phyloP scores from a whole-genome alignment of 2,113 vertebrate species.

The Odontesthes bonariensis region DNA sequence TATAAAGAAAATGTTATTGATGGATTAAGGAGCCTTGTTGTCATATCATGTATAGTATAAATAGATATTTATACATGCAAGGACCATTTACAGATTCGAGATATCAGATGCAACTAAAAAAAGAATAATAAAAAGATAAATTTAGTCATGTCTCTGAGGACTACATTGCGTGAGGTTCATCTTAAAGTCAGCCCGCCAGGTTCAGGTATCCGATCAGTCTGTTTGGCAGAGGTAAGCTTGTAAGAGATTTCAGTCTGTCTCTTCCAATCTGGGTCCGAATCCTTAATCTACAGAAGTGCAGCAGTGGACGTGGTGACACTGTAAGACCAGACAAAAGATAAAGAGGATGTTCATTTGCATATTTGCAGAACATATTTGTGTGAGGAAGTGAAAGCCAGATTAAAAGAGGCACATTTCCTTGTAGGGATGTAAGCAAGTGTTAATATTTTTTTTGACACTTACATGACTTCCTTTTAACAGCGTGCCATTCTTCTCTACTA shows the following conservation, averaged over 20 bases:
- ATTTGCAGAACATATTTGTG: not conserved
- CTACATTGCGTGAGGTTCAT: slow-evolving; percentile 28
- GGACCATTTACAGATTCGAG: slow-evolving; percentile 44
- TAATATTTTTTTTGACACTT: slow-evolving; percentile 50
- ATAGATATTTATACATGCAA: slow-evolving; percentile 61
- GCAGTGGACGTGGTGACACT: slow-evolving; percentile 91
- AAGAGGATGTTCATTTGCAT: not conserved
- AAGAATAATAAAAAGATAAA: slow-evolving; percentile 44
- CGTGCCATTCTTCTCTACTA: slow-evolving; percentile 89
- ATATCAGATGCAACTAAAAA: slow-evolving; percentile 42
- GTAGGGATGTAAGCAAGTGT: slow-evolving; percentile 10
- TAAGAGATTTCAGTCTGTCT: slow-evolving; percentile 84
- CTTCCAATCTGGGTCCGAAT: slow-evolving; percentile 87
- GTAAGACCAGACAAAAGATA: slow-evolving; percentile 46
- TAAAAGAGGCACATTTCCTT: slow-evolving; percentile 14
- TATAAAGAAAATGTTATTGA: slow-evolving; percentile 35
- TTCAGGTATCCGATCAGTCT: slow-evolving; percentile 88
- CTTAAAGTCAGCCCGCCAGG: slow-evolving; percentile 48
- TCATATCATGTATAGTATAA: slow-evolving; percentile 59
- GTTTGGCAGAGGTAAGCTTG: slow-evolving; percentile 88
- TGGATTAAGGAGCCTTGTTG: slow-evolving; percentile 45
- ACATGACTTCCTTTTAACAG: slow-evolving; percentile 92
- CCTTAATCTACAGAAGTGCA: slow-evolving; percentile 90
- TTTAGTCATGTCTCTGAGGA: slow-evolving; percentile 47
- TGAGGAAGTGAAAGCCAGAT: slow-evolving; percentile 25